These are phyloP conservation scores for Dasyprocta punctata DNA, from an alignment of 2,113 vertebrate species.

Conservation along the genomic window DNA sequence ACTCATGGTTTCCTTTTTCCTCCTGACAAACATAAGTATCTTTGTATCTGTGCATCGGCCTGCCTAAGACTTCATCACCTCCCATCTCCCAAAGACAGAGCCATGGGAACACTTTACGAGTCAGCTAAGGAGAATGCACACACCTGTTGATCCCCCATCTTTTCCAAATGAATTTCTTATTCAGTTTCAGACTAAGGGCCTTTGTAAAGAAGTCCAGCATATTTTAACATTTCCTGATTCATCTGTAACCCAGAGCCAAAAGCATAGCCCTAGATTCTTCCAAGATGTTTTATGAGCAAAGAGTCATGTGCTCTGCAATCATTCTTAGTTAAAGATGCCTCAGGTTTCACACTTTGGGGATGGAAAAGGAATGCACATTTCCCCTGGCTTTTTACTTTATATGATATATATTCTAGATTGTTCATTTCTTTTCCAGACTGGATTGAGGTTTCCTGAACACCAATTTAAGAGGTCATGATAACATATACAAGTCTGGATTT, in stretches of 20 bases:
- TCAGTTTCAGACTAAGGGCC: conserved; percentile 44
- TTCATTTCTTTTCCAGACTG: background rate
- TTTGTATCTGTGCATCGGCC: conserved; percentile 57
- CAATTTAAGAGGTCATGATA: background rate
- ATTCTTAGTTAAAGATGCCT: conserved; percentile 49
- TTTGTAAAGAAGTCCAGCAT: conserved; percentile 68
- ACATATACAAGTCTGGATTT: background rate
- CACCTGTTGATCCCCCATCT: conserved; percentile 77
- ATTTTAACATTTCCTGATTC: conserved; percentile 73
- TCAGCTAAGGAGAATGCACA: conserved; percentile 67
- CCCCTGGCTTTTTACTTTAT: background rate
- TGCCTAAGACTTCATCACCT: background rate
- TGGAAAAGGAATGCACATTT: conserved; percentile 48
- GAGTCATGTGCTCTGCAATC: conserved; percentile 58
- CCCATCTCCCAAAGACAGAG: background rate
- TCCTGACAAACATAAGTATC: conserved; percentile 65
- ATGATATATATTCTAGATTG: conserved; percentile 19
- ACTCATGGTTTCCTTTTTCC: conserved; percentile 61
- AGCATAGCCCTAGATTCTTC: conserved; percentile 56
- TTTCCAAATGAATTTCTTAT: conserved; percentile 52
- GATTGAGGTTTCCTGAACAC: conserved; percentile 1
- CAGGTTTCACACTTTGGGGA: conserved; percentile 47
- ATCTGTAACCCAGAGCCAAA: conserved; percentile 65
- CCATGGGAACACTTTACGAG: conserved; percentile 24
- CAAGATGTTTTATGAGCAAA: conserved; percentile 70